Conservation (phyloP, 2,888 invertebrate species). For the Callimorpha dominula region DNA sequence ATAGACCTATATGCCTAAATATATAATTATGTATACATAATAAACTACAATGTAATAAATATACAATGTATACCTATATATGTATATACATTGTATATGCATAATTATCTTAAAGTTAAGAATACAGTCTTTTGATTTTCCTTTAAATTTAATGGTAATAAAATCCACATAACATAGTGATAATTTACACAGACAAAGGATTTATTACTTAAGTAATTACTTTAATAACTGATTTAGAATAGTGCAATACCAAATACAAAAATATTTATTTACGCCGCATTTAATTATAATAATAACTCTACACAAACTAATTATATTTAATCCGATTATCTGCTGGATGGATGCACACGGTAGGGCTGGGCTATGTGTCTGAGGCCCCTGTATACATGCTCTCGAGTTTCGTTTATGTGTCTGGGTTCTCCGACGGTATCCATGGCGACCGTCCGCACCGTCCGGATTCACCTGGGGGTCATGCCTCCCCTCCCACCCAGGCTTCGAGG, state of each 20-base stretch:
- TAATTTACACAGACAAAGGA: neutral
- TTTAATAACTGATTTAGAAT: neutral
- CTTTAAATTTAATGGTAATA: too few relatives aligned
- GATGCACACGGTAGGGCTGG: neutral
- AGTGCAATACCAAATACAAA: neutral
- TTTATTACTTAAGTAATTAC: neutral
- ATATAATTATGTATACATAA: too few relatives aligned
- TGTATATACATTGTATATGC: too few relatives aligned
- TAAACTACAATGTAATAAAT: too few relatives aligned
- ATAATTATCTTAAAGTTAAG: too few relatives aligned
- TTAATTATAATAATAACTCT: too few relatives aligned
- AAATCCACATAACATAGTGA: neutral
- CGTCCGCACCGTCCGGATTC: constrained; percentile 21
- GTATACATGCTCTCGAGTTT: constrained; percentile 18
- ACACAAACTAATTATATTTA: neutral
- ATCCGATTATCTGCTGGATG: neutral
- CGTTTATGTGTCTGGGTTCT: constrained; percentile 12
- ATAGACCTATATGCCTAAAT: too few relatives aligned
- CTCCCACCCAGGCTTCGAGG: constrained; percentile 4
- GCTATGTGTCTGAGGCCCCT: constrained; percentile 17
- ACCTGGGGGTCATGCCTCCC: constrained; percentile 21
- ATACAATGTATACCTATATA: too few relatives aligned
- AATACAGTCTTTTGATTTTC: too few relatives aligned
- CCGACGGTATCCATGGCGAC: constrained; percentile 25
- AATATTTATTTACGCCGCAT: neutral